Evolutionary conservation across 2,888 invertebrate species (phyloP), one percentile per base, ranked within the genome.

Genomic region (Watsonalla cultraria): DNA sequence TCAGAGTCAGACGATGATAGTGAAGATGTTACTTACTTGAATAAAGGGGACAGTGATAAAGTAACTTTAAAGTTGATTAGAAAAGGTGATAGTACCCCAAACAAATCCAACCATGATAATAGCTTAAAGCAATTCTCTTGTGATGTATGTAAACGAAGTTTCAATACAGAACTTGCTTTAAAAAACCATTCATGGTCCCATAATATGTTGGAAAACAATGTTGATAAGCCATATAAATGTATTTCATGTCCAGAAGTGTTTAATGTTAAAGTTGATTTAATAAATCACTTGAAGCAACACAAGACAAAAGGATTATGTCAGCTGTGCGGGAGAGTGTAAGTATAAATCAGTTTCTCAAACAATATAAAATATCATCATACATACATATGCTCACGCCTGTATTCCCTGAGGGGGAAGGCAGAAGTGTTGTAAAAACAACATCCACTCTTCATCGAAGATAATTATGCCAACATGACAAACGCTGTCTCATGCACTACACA

Each of bases 251-350:
- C 90, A 48, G 93, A 93, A 75, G 82, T 80, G 47, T 94, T 94
- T 75, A 92, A 92, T 37, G 92, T 91, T 11, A 94, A 93, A 80
- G 91, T 90, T 60, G 93, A 93, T 72, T 82, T 94, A 48, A 92
- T 94, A 72, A 86, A 91, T 51, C 94, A 94, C 79, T 77, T 94
- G 59, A 94, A 94, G 74, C 90, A 92, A 34, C 94, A 93, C 74
- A 88, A 92, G 69, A 91, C 92, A 56, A 92, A 91, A 72, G 93
- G 93, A 60, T 90, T 92, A 74, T 94, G 94, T 69, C 92, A 93
- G 70, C 88, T 93, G 63, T 94, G 94, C 80, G 93, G 93, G 58
- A 86, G 94, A 86, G 90, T 92, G 94, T 94, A 81, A 92, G 93
- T 91, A 49, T 15, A 34, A 39, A 24, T 4, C 24, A 24, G 24